Percentiles rank a stretch among this genome's conserved stretches.
These are phyloP conservation scores for Tyrophagus putrescentiae DNA, from an alignment of 1,140 invertebrate genomes.

Conservation along the genomic window DNA sequence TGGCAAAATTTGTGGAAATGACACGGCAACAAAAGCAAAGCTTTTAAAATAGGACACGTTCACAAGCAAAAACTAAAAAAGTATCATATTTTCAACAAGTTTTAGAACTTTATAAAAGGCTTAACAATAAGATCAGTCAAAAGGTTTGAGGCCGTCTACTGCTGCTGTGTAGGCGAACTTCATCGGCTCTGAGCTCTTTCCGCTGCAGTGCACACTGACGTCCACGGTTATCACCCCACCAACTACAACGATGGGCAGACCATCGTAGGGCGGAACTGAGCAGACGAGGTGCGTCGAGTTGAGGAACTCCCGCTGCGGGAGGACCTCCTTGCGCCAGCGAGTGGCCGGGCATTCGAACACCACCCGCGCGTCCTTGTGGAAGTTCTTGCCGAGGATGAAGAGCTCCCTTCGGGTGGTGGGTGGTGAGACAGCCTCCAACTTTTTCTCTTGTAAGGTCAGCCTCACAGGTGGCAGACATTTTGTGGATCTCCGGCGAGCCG, in stretches of 20 bases:
- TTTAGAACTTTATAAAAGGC: no score
- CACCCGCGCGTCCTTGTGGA: slow-evolving; percentile 81
- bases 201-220: neutral
- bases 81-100: no score
- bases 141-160: no score
- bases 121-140: no score
- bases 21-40: no score
- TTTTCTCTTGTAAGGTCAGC: slow-evolving; percentile 54
- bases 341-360: slow-evolving; percentile 67
- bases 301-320: slow-evolving; percentile 4
- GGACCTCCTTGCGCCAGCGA: slow-evolving; percentile 34
- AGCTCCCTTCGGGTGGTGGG: no score
- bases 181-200: slow-evolving; percentile 7
- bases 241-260: neutral
- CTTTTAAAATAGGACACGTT: no score
- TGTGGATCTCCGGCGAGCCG: slow-evolving; percentile 86
- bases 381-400: slow-evolving; percentile 90
- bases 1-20: no score
- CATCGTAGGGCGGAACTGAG: slow-evolving; percentile 1
- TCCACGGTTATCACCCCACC: neutral
- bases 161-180: slow-evolving; percentile 11
- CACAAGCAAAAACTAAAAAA: no score
- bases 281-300: slow-evolving; percentile 12
- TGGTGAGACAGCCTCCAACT: slow-evolving; percentile 58
- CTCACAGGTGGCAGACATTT: no score